Base-by-base conservation (phyloP, 2,888 invertebrate species). In the Pherbina coryleti region DNA sequence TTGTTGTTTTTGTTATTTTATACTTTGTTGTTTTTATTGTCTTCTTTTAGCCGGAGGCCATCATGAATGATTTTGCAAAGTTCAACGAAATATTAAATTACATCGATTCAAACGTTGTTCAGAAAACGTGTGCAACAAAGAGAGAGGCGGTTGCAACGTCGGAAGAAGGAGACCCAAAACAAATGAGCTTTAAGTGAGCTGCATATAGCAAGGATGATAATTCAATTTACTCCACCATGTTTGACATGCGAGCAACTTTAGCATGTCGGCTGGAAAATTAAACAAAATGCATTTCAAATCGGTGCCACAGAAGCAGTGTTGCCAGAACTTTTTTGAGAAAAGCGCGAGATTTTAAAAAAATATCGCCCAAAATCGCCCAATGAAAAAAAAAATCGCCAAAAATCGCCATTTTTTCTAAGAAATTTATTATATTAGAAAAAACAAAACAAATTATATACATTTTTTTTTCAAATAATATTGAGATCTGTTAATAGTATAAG, bases 171-270 rank as follows among this genome's bases (percentile, higher is more conserved):
- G 80, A 76, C n/a, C 77, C 76, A 80, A 74, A 83, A 82, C 83
- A 84, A 86, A 85, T 86, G 83, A 84, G 84, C 85, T 86, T 86
- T 87, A 83, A 86, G 84, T 85, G 86, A 86, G 84, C 85, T 84
- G 84, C 86, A 88, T 83, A 82, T 86, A 87, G 84, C 84, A 86
- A 87, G 86, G 85, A 86, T 84, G 84, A 87, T 87, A 86, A 87
- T 87, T 88, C 87, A 87, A 88, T 87, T 87, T 86, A 85, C 82
- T 84, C 78, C 75, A 82, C 84, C 82, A 83, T 83, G 83, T 84
- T 84, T 87, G 87, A 85, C 87, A 86, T 83, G 84, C 81, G 78
- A 79, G 78, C 80, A 80, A 69, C 57, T 19, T 9, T 25, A 77
- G 75, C 78, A 79, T 77, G 70, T 57, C 60, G 70, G 60, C 69